Conservation (phyloP, 2,888 invertebrate species). For the Syritta pipiens region DNA sequence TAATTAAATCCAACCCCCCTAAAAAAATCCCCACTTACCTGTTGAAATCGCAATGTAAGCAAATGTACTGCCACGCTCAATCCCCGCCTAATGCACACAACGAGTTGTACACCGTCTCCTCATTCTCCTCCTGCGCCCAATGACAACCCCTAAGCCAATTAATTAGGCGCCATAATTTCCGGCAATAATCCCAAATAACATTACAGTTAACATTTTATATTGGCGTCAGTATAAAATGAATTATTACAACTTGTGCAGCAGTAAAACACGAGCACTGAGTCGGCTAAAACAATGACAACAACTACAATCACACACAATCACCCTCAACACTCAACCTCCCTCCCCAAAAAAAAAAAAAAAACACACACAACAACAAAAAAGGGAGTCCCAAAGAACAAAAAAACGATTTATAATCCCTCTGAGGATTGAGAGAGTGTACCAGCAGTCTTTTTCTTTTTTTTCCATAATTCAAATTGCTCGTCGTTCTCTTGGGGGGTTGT, state of each 20-base stretch:
- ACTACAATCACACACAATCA: constrained; percentile 18
- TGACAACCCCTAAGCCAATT: constrained; percentile 48
- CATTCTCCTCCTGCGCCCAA: not conserved
- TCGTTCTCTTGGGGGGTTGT: constrained; percentile 10
- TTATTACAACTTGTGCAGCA: constrained; percentile 59
- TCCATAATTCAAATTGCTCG: constrained; percentile 52
- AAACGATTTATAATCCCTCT: constrained; percentile 63
- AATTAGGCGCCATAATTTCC: constrained; percentile 66
- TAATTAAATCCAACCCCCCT: constrained; percentile 9
- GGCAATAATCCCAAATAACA: constrained; percentile 67
- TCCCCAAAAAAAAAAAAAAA: not conserved
- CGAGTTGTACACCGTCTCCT: too few species aligned
- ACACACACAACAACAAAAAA: constrained; percentile 11
- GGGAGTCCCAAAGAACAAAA: constrained; percentile 34
- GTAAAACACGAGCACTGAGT: constrained; percentile 50
- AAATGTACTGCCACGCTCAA: constrained; percentile 9
- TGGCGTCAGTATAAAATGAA: constrained; percentile 62
- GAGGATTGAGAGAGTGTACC: constrained; percentile 32
- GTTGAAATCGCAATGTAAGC: constrained; percentile 45
- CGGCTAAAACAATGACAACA: constrained; percentile 50
- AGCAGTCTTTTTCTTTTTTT: constrained; percentile 36
- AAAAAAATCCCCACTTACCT: constrained; percentile 36
- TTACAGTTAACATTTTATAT: constrained; percentile 68
- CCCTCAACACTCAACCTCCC: too few species aligned
- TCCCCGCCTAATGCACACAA: too few species aligned